Base-by-base conservation (phyloP, 2,113 vertebrate genomes). In the Cervus canadensis region DNA sequence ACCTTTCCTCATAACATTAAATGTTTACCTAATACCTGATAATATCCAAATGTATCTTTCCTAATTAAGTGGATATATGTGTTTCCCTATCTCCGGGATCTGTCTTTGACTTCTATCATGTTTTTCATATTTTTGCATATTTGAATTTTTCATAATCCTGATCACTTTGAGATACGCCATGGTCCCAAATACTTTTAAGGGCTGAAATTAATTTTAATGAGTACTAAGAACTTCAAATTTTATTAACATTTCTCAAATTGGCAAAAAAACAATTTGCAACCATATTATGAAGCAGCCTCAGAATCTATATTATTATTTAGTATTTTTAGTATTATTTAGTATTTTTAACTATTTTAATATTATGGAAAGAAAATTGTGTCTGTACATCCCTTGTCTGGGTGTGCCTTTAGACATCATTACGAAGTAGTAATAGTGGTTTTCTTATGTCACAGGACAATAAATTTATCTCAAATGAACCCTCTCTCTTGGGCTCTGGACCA, bases 1-100 rank as follows among this genome's bases (percentile, higher is more conserved):
- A 96, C 64, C 84, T 95, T 97, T 93, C 57, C 93, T 97, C 94
- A 82, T 95, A 83, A 59, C 85, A 89, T 82, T 92, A 97, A 83
- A 93, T 95, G 91, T 94, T 96, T 95, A 59, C 94, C 96, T 95
- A 95, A 54, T 91, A 87, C 54, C 67, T 52, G 91, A 94, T 88
- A 87, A 67, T 94, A 54, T 59, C 92, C 88, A 95, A 45, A 93
- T 74, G 92, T 95, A 57, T 71, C 67, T 95, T 71, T 96, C n/a
- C 85, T 74, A 89, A 45, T 95, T 60, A 94, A 59, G 60, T 88
- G 57, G 43, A 83, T 89, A 9, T 87, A 48, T 48, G 25, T 89
- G 19, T 87, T 90, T 57, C 48, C 56, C 59, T 82, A 3, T 84
- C 64, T 96, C 45, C 6, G 5, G 14, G 40, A 36, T 91, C 26